Evolutionary conservation across 30 jellyfish, hydroid and myxozoan genomes (phyloP).

Genomic region (Hydractinia echinata): DNA sequence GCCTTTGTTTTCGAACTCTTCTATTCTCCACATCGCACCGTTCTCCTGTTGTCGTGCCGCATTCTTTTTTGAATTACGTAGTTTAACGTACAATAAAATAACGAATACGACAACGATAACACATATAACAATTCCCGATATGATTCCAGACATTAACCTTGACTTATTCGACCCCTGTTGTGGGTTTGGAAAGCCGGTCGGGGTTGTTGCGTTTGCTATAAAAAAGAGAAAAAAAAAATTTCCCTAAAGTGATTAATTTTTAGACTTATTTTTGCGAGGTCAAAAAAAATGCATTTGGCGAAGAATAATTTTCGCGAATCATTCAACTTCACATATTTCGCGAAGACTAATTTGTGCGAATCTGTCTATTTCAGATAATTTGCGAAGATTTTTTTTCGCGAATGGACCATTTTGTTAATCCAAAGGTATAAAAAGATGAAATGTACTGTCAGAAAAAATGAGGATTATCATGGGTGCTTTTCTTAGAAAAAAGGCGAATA

Average conservation of each 20-base stretch:
- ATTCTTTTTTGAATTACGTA: conserved; percentile 42
- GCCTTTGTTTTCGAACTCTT: conserved; percentile 31
- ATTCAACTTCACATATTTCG: no score
- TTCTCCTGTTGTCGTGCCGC: conserved; percentile 11
- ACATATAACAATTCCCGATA: conserved; percentile 49
- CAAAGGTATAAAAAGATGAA: no score
- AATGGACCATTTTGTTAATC: no score
- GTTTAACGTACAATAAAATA: conserved; percentile 37
- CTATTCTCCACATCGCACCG: conserved; percentile 46
- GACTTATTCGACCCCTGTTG: conserved; percentile 30
- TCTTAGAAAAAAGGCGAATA: no score
- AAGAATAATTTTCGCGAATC: neutral
- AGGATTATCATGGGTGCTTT: no score
- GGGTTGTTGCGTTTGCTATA: conserved; percentile 28
- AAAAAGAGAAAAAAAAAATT: neutral
- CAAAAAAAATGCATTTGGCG: neutral
- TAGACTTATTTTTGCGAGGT: neutral
- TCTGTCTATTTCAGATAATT: no score
- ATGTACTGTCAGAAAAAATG: no score
- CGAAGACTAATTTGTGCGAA: no score
- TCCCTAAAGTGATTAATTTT: neutral
- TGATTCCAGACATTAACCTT: conserved; percentile 55
- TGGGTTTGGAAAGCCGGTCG: neutral
- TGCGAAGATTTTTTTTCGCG: no score
- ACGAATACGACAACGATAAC: conserved; percentile 39